These are phyloP conservation scores for Dinoponera quadriceps DNA, from an alignment of 1,140 invertebrate genomes.

Conservation along the genomic window DNA sequence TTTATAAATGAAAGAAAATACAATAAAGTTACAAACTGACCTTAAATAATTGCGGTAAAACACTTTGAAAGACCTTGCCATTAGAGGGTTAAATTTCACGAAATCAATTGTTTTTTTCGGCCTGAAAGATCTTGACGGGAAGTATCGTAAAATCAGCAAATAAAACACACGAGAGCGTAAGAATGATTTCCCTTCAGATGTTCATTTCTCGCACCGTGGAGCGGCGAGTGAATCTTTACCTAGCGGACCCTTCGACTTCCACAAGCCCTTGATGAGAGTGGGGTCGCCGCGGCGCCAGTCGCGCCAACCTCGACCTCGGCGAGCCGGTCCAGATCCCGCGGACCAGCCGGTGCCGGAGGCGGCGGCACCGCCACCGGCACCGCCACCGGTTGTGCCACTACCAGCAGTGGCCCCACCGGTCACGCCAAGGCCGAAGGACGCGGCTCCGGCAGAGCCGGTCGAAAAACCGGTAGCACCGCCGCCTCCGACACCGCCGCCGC, in stretches of 20 bases:
- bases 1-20: too few relatives aligned
- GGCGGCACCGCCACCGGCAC: slow-evolving; percentile 70
- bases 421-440: slow-evolving; percentile 25
- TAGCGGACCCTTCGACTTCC: slow-evolving; percentile 87
- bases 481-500: slow-evolving; percentile 57
- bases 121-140: too few relatives aligned
- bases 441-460: slow-evolving; percentile 57
- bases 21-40: too few relatives aligned
- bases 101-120: too few relatives aligned
- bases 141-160: too few relatives aligned
- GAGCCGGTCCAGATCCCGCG: slow-evolving; percentile 51
- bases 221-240: slow-evolving; percentile 81
- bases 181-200: not conserved
- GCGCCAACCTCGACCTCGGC: slow-evolving; percentile 87
- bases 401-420: slow-evolving; percentile 54
- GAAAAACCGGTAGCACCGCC: slow-evolving; percentile 58
- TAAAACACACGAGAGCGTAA: not conserved
- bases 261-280: slow-evolving; percentile 89
- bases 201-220: not conserved
- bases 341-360: slow-evolving; percentile 56
- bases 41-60: too few relatives aligned
- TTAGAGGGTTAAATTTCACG: too few relatives aligned
- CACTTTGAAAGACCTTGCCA: too few relatives aligned
- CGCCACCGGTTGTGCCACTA: slow-evolving; percentile 64
- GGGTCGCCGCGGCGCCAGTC: slow-evolving; percentile 89